A percentile compares a stretch with the other conserved stretches of the same genome.
phyloP scores from a whole-genome alignment of 2,888 invertebrate species.

The Bruchidius siliquastri region DNA sequence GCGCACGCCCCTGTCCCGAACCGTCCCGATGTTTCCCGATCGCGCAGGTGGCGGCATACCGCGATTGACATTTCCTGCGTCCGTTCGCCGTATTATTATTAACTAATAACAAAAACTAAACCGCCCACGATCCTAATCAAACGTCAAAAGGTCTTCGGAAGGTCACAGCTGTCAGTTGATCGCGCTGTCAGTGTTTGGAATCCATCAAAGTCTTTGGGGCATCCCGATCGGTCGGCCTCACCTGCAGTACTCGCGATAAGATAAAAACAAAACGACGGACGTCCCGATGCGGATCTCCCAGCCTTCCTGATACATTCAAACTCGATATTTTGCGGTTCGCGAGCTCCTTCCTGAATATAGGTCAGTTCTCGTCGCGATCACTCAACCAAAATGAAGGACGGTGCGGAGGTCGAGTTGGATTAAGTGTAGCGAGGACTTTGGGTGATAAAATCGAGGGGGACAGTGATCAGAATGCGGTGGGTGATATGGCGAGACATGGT shows the following conservation, averaged over 20 bases:
- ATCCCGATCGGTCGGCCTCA: not conserved
- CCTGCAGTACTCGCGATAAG: constrained; percentile 1
- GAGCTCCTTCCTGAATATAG: constrained; percentile 14
- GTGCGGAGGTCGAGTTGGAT: not conserved
- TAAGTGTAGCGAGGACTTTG: not conserved
- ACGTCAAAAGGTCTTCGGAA: constrained; percentile 7
- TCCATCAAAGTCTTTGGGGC: not conserved
- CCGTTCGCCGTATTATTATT: constrained; percentile 35
- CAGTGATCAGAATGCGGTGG: constrained; percentile 2
- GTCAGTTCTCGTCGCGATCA: constrained; percentile 11
- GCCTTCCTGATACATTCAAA: not conserved
- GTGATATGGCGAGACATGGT: constrained; percentile 40
- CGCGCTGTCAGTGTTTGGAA: not conserved
- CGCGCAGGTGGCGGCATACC: constrained; percentile 45
- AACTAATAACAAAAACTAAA: constrained; percentile 25
- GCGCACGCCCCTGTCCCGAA: constrained; percentile 40
- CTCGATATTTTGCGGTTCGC: not conserved
- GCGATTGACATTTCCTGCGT: constrained; percentile 46
- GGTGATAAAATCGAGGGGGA: not conserved
- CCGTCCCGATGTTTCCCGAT: constrained; percentile 40
- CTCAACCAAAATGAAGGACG: constrained; percentile 9
- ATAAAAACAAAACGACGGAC: not conserved
- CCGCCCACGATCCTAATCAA: constrained; percentile 9
- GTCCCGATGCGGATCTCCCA: not conserved
- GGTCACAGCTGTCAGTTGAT: constrained; percentile 3